phyloP scores from a whole-genome alignment of 2,797 vertebrate species.

The Falco rusticolus region DNA sequence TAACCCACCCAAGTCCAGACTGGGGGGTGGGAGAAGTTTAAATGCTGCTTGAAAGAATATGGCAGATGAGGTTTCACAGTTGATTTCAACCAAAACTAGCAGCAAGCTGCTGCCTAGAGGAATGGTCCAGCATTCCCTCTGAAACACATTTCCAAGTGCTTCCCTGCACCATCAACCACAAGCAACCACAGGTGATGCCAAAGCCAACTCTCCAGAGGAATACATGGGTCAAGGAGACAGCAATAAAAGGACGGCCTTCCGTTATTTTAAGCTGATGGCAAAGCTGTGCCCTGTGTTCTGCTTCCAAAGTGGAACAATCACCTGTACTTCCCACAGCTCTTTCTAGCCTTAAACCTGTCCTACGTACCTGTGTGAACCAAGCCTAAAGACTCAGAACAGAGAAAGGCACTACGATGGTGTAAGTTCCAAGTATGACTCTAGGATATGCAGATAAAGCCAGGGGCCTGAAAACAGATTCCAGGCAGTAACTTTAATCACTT shows the following conservation, averaged over 20 bases:
- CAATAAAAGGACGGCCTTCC: not conserved
- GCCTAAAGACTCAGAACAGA: not conserved
- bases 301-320: not conserved
- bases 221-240: not conserved
- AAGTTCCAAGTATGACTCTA: not conserved
- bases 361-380: rapidly evolving
- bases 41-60: not conserved
- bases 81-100: not conserved
- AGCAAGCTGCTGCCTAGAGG: not conserved
- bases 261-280: not conserved
- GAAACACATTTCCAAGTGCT: not conserved
- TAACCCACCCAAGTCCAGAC: not conserved
- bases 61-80: not conserved
- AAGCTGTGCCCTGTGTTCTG: not conserved
- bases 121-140: not conserved
- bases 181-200: not conserved
- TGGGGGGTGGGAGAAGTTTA: not conserved
- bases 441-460: not conserved
- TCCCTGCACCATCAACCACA: no score
- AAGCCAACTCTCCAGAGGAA: not conserved
- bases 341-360: not conserved
- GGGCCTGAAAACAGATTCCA: not conserved
- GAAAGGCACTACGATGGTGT: not conserved
- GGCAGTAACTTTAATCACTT: not conserved
- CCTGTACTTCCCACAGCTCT: rapidly evolving